Conservation (phyloP, 2,888 invertebrate species). For the Tryphoninae sp. region DNA sequence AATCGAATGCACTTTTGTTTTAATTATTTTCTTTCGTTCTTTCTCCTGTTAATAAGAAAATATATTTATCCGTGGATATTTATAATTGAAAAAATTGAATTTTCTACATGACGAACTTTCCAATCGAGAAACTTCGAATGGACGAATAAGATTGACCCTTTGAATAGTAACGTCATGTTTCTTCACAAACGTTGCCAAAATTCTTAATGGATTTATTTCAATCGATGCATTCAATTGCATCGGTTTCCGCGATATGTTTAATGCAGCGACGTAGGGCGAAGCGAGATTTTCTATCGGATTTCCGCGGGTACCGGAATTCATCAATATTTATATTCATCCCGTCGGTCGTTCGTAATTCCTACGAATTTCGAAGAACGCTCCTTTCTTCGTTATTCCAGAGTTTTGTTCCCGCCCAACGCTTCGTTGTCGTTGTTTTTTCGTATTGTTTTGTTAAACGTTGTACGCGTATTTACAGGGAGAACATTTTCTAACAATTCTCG, state of each 20-base stretch:
- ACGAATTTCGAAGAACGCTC: conserved; percentile 34
- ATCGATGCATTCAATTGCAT: too few species aligned
- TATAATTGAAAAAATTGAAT: too few species aligned
- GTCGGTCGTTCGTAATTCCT: conserved; percentile 8
- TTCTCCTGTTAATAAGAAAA: not conserved
- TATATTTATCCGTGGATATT: too few species aligned
- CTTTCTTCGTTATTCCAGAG: conserved; percentile 22
- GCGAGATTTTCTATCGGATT: not conserved
- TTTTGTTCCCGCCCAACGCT: conserved; percentile 6
- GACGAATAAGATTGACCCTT: too few species aligned
- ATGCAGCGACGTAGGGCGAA: not conserved
- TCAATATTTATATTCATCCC: conserved; percentile 34
- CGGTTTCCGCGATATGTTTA: conserved; percentile 18
- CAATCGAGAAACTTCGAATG: too few species aligned
- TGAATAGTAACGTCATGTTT: too few species aligned
- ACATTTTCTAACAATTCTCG: not conserved
- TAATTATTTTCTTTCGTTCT: not conserved
- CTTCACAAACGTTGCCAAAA: too few species aligned
- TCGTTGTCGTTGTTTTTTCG: not conserved
- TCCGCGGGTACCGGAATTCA: conserved; percentile 7
- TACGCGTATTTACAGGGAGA: not conserved
- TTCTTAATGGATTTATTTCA: too few species aligned
- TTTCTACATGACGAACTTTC: not conserved
- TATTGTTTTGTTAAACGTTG: not conserved
- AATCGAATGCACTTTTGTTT: not conserved